These are phyloP conservation scores for Rosalia funebris DNA, from an alignment of 2,888 invertebrate genomes.

Conservation along the genomic window DNA sequence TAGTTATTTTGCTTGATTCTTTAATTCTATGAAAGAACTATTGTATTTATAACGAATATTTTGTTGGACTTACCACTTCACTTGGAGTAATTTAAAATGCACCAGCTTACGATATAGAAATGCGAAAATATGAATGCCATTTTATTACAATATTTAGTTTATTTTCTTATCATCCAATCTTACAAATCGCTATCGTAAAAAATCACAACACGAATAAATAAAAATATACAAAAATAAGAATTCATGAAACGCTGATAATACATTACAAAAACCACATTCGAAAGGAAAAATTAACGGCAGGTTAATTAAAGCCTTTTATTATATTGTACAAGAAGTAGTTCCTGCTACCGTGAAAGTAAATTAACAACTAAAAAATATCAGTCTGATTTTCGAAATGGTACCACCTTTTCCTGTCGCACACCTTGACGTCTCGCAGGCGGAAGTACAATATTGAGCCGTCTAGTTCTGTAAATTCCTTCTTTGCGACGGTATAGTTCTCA, in stretches of 20 bases:
- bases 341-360: background rate
- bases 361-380: too few species aligned
- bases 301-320: background rate
- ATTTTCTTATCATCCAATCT: background rate
- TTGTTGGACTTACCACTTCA: too few species aligned
- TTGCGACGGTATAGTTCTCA: slow-evolving; percentile 49
- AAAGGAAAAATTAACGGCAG: background rate
- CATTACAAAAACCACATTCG: background rate
- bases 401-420: background rate
- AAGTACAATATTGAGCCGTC: background rate
- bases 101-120: too few species aligned
- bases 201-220: background rate
- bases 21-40: too few species aligned
- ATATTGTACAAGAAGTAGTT: background rate
- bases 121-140: too few species aligned
- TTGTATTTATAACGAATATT: too few species aligned
- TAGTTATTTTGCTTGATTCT: too few species aligned
- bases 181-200: background rate
- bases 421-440: background rate
- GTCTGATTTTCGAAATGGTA: background rate
- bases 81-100: too few species aligned
- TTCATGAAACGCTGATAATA: background rate
- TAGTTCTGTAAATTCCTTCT: slow-evolving; percentile 35
- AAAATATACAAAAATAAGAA: background rate
- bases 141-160: too few species aligned